Evolutionary conservation across 2,888 invertebrate genomes (phyloP), one percentile per base, ranked within the genome.

Genomic region (Periphyllus acericola): DNA sequence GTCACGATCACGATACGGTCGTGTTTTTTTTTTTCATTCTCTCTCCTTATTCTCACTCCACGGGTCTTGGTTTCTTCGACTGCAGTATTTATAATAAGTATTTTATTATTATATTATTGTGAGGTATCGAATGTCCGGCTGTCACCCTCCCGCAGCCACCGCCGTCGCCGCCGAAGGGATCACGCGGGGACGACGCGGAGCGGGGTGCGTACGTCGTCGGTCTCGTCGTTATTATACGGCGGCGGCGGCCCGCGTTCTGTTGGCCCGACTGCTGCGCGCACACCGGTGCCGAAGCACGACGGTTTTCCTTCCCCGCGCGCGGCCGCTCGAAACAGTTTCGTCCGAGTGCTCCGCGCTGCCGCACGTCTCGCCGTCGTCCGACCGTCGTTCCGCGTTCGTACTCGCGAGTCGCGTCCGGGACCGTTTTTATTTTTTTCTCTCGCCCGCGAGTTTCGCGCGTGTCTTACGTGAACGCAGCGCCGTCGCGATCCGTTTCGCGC

Each of bases 231-330:
- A 8, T 34, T 17, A 66, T 46, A 25, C 66, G 68, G 55, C 32
- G 34, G 60, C 55, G 72, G 55, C 76, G 68, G 25, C 76, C 55
- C 40, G 29, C 8, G 75, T 84, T 84, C 83, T 55, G 86, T 86
- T 86, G 86, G 87, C 87, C 40, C 81, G 75, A 81, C 81, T 87
- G 87, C 66, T 25, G 86, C 46, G 60, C 85, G 71, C 85, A 84
- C 85, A n/a, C 79, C 79, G 79, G 36, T 40, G 66, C 66, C 81
- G 75, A 81, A n/a, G 81, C 87, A 74, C 60, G 87, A 74, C 86
- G 60, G 74, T 87, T 87, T 87, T 60, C 60, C 60, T 55, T 79
- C 85, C 85, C 85, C 80, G 79, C 85, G 34, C 46, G 52, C 84
- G 46, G 19, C 83, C 25, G 46, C 36, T 34, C 86, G 74, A 36